A percentile compares a stretch with the other conserved stretches of the same genome.
Evolutionary conservation across 2,888 invertebrate species (phyloP).

Genomic region (Platycheirus rosarum): DNA sequence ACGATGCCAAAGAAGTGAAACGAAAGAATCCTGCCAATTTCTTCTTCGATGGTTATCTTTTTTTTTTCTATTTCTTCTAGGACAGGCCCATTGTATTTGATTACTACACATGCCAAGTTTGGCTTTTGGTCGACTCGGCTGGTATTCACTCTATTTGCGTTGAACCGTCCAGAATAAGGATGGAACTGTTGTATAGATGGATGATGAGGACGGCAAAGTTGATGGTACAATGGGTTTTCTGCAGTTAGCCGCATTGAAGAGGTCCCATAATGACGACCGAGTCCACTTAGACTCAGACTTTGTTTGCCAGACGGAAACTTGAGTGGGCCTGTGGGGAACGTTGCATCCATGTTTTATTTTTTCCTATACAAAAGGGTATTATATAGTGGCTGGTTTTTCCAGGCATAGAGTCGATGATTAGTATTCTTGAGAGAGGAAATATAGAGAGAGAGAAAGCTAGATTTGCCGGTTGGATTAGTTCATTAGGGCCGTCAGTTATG

Average conservation of each 20-base stretch:
- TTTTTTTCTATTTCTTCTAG: slow-evolving; percentile 51
- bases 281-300: slow-evolving; percentile 72
- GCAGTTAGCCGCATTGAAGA: slow-evolving; percentile 74
- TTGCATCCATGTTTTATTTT: slow-evolving; percentile 35
- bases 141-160: slow-evolving; percentile 61
- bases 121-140: slow-evolving; percentile 68
- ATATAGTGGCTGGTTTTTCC: slow-evolving; percentile 29
- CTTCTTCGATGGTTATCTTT: slow-evolving; percentile 43
- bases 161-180: slow-evolving; percentile 53
- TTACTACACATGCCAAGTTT: slow-evolving; percentile 73
- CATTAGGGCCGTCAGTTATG: slow-evolving; percentile 59
- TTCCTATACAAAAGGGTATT: slow-evolving; percentile 38
- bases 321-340: slow-evolving; percentile 62
- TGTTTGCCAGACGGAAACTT: slow-evolving; percentile 73
- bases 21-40: slow-evolving; percentile 73
- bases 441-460: slow-evolving; percentile 42
- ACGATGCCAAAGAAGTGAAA: slow-evolving; percentile 59
- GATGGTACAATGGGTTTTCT: slow-evolving; percentile 68
- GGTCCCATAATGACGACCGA: slow-evolving; percentile 72
- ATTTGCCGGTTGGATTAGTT: slow-evolving; percentile 70
- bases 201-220: slow-evolving; percentile 28
- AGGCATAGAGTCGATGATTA: slow-evolving; percentile 53
- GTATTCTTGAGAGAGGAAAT: slow-evolving; percentile 48
- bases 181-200: slow-evolving; percentile 13
- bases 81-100: slow-evolving; percentile 69